phyloP scores from a whole-genome alignment of 2,797 vertebrate genomes.

The Eulemur rubriventer region DNA sequence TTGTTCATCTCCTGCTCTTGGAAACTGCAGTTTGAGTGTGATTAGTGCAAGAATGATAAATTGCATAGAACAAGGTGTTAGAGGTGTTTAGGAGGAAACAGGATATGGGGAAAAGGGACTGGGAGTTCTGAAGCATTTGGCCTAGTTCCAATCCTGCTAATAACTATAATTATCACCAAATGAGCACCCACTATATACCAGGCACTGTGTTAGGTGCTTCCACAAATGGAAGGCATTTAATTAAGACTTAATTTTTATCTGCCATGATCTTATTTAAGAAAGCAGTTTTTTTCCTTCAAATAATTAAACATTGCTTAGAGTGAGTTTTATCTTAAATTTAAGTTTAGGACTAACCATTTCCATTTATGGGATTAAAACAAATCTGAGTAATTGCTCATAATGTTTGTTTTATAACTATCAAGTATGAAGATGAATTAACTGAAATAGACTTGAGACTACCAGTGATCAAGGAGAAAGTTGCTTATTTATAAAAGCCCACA shows the following conservation, averaged over 20 bases:
- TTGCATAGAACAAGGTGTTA: not conserved
- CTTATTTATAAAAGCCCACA: not conserved
- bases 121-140: not conserved
- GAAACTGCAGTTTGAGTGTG: not conserved
- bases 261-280: constrained; percentile 35
- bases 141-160: not conserved
- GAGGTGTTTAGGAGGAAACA: not conserved
- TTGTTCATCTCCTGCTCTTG: not conserved
- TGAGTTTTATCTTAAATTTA: constrained; percentile 44
- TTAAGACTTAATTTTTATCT: constrained; percentile 50
- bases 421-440: constrained; percentile 18
- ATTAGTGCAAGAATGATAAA: not conserved
- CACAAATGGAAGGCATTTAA: constrained; percentile 40
- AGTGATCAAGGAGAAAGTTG: constrained; percentile 6
- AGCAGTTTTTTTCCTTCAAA: not conserved
- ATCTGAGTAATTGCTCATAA: constrained; percentile 8
- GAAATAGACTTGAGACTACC: not conserved
- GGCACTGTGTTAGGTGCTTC: not conserved
- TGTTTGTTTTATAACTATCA: constrained; percentile 19
- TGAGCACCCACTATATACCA: not conserved
- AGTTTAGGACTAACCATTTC: constrained; percentile 25
- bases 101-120: not conserved
- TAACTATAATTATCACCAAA: constrained; percentile 43
- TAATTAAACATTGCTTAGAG: constrained; percentile 43
- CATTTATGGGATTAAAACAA: constrained; percentile 45